Percentiles rank a stretch among this genome's conserved stretches.
Conservation (phyloP, 2,888 invertebrate genomes). For the Lasioglossum vierecki region DNA sequence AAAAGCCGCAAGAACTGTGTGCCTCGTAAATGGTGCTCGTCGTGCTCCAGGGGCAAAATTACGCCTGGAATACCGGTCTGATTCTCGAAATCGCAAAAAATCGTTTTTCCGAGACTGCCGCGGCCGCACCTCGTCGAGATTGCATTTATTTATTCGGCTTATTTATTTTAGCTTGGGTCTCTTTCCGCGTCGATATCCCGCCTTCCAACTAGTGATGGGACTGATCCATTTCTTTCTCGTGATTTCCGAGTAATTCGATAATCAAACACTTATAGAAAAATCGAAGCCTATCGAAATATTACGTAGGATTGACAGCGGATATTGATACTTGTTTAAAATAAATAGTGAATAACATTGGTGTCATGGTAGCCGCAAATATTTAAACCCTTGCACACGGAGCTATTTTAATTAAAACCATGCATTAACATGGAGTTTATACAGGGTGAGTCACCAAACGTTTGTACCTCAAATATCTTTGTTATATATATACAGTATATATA, state of each 20-base stretch:
- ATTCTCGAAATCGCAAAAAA: conserved; percentile 19
- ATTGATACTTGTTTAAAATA: too few relatives aligned
- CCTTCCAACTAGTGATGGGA: neutral
- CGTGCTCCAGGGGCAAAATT: conserved; percentile 25
- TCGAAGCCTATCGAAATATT: neutral
- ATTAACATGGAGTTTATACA: too few relatives aligned
- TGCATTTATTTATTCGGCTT: conserved; percentile 45
- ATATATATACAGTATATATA: too few relatives aligned
- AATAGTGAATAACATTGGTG: too few relatives aligned
- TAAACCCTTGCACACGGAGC: too few relatives aligned
- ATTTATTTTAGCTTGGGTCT: conserved; percentile 31
- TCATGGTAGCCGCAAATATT: too few relatives aligned
- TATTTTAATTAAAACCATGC: too few relatives aligned
- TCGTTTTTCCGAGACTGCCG: conserved; percentile 4
- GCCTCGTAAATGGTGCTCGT: conserved; percentile 34
- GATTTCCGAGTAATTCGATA: neutral
- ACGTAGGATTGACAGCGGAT: too few relatives aligned
- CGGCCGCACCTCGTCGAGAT: conserved; percentile 1
- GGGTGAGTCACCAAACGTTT: too few relatives aligned
- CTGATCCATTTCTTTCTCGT: neutral
- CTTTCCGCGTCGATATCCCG: neutral
- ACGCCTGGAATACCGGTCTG: conserved; percentile 9
- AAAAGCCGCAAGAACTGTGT: conserved; percentile 39
- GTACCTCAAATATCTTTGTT: too few relatives aligned
- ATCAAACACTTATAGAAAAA: neutral